Base-by-base conservation (phyloP, 64 coral and sea anemone genomes). In the Dendronephthya gigantea region DNA sequence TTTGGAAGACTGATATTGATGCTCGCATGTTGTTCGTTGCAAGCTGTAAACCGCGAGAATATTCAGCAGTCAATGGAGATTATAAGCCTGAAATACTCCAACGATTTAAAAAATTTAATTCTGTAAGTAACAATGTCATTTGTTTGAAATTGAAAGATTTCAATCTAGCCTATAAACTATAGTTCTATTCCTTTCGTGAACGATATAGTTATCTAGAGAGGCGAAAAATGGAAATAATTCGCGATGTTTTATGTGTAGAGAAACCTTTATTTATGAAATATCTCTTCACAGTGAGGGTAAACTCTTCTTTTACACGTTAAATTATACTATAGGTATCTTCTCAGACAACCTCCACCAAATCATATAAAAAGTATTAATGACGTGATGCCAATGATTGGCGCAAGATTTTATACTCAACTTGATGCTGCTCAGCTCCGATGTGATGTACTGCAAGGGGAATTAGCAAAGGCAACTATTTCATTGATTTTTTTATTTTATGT, bases 381-480 rank as follows among this genome's bases (percentile, higher is more conserved):
- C 62, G 87, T 98, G 29, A 98, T 98, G 95, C 95, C 95, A 0
- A 98, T 98, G 95, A 98, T 98, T 29, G 95, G 95, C 14, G 95
- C 95, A 45, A 85, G 95, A 35, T 98, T 98, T 79, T 98, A 98
- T 82, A 98, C 95, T 9, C 95, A 98, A 50, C 85, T 98, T 27
- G 95, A 98, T 70, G 92, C 95, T 0, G 89, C 90, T 1, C 95
- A 98, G 49, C 84, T 98, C 35, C 91, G 93, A 34, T 91, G 92
- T 66, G 95, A 98, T 49, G 90, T 98, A 48, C 50, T 98, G 37
- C 92, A 98, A 87, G 95, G 95, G 82, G 95, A 98, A 76, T 59
- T 98, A 1, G 92, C 95, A 10, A 98, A 98, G 90, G 94, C 93
- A 93, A 62, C 25, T 27, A 62, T 62, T 0, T 22, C 55, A 62